phyloP scores from a whole-genome alignment of 1,140 invertebrate species.

The Drosophila aff. region DNA sequence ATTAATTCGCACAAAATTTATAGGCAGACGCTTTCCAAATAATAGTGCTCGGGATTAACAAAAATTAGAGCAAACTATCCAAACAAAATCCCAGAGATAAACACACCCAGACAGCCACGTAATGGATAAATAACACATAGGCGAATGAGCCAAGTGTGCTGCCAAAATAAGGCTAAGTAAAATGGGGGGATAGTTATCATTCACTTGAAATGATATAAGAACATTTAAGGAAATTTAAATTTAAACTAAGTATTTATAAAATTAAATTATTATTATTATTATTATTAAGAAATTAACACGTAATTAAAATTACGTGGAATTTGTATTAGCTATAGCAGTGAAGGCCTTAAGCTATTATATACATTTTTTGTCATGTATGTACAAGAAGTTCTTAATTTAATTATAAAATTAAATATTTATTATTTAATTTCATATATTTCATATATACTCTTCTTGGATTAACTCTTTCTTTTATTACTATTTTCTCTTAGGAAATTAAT shows the following conservation, averaged over 20 bases:
- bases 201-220: not conserved
- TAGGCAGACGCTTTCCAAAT: constrained; percentile 38
- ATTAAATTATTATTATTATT: not conserved
- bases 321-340: too few relatives aligned
- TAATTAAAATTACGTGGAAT: too few relatives aligned
- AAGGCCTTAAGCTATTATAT: too few relatives aligned
- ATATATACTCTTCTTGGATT: too few relatives aligned
- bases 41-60: constrained; percentile 34
- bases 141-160: constrained; percentile 1
- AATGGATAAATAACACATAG: constrained; percentile 15
- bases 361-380: too few relatives aligned
- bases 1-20: constrained; percentile 28
- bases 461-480: too few relatives aligned
- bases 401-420: not conserved
- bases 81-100: constrained; percentile 36
- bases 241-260: not conserved
- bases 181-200: constrained; percentile 7
- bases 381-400: too few relatives aligned
- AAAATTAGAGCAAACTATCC: constrained; percentile 51
- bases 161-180: constrained; percentile 7
- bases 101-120: constrained; percentile 14
- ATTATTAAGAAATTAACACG: too few relatives aligned
- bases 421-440: too few relatives aligned
- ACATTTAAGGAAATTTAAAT: not conserved
- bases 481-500: too few relatives aligned